phyloP scores from a whole-genome alignment of 2,888 invertebrate species.

The Gryllus longicercus region DNA sequence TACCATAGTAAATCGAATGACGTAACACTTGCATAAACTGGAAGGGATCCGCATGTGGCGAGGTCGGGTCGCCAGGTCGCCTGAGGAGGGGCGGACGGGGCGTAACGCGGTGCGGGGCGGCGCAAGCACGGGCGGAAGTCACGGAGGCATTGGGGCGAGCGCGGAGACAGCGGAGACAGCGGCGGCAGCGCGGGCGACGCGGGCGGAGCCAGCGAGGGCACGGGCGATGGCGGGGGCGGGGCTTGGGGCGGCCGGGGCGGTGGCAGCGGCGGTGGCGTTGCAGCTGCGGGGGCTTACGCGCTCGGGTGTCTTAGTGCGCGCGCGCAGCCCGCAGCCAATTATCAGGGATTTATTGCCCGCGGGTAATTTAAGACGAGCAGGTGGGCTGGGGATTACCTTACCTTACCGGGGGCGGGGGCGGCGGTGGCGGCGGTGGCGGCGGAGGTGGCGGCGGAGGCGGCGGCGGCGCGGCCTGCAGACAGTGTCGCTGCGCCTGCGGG shows the following conservation, averaged over 20 bases:
- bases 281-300: background rate
- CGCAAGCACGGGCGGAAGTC: no score
- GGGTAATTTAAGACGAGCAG: constrained; percentile 45
- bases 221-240: background rate
- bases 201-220: background rate
- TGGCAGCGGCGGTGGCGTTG: background rate
- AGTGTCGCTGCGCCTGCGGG: background rate
- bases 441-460: background rate
- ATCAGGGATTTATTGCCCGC: constrained; percentile 48
- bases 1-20: no score
- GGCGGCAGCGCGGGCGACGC: background rate
- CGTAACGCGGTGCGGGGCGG: no score
- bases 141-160: no score
- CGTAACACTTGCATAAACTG: no score
- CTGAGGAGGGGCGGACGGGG: no score
- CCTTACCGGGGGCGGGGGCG: background rate
- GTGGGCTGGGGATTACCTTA: constrained; percentile 9
- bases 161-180: background rate
- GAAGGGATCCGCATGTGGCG: no score
- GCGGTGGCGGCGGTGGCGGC: background rate
- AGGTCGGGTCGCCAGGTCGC: no score
- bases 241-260: background rate
- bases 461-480: background rate
- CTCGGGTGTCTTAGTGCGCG: constrained; percentile 18
- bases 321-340: constrained; percentile 43